A percentile compares a stretch with the other conserved stretches of the same genome.
These are phyloP conservation scores for Lipophrys pholis DNA, from an alignment of 2,113 vertebrate genomes.

Conservation along the genomic window DNA sequence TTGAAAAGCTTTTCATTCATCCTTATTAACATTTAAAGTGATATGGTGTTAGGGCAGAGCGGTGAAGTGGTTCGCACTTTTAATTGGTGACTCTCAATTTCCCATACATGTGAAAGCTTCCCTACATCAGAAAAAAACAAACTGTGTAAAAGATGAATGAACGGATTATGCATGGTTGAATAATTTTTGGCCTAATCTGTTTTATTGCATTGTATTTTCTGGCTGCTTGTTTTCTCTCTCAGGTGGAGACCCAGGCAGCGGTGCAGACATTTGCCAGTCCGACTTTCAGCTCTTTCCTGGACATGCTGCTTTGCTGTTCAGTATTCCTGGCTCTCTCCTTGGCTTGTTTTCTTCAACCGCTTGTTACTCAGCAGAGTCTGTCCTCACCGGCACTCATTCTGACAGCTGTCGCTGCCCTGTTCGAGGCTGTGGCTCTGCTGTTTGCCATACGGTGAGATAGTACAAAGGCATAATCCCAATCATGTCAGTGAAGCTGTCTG, in stretches of 20 bases:
- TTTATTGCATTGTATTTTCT: too few species aligned
- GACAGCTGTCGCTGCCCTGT: conserved; percentile 83
- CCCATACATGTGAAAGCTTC: too few species aligned
- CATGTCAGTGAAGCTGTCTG: background rate
- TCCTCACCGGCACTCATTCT: conserved; percentile 83
- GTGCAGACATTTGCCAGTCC: conserved; percentile 95
- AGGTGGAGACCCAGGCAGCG: conserved; percentile 79
- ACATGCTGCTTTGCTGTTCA: conserved; percentile 90
- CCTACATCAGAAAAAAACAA: too few species aligned
- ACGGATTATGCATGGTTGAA: too few species aligned
- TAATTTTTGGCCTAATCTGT: too few species aligned
- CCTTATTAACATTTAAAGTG: too few species aligned
- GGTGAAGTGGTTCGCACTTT: too few species aligned
- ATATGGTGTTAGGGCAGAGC: too few species aligned
- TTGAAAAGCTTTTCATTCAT: too few species aligned
- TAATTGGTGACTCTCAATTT: too few species aligned
- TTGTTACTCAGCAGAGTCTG: conserved; percentile 73
- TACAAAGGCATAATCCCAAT: background rate
- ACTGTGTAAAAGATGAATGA: too few species aligned
- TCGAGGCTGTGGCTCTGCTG: conserved; percentile 89
- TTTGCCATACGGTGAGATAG: conserved; percentile 90
- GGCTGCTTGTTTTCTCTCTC: conserved; percentile 13
- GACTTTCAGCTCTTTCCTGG: conserved; percentile 94
- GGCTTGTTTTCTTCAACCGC: conserved; percentile 91
- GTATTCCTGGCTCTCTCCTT: conserved; percentile 93